Conservation (phyloP, 1,140 invertebrate genomes). For the Hyles vespertilio region DNA sequence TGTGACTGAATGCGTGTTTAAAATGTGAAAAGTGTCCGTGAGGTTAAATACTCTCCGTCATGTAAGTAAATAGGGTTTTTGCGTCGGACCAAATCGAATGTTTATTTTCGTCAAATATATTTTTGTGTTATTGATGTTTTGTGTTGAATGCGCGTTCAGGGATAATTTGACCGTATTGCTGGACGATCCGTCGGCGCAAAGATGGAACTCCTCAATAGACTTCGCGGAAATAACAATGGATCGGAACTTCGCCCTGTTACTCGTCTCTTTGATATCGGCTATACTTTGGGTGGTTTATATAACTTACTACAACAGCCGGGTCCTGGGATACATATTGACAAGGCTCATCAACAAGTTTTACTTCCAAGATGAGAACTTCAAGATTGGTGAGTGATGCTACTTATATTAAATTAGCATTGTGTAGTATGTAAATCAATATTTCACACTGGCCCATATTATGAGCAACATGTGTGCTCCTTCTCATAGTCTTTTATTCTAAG, state of each 20-base stretch:
- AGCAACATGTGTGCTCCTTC: too few species aligned
- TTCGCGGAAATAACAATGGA: conserved; percentile 87
- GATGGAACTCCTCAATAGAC: conserved; percentile 77
- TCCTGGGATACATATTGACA: conserved; percentile 93
- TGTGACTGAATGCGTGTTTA: conserved; percentile 26
- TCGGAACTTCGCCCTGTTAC: conserved; percentile 84
- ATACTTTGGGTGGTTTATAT: conserved; percentile 95
- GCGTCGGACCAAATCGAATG: conserved; percentile 18
- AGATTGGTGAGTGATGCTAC: conserved; percentile 85
- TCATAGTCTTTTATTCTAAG: too few species aligned
- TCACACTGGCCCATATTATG: too few species aligned
- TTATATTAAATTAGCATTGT: conserved; percentile 4
- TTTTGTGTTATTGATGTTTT: conserved; percentile 38
- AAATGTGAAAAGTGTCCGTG: conserved; percentile 49
- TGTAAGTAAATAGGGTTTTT: conserved; percentile 36
- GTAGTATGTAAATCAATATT: background rate
- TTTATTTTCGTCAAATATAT: conserved; percentile 20
- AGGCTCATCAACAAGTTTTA: conserved; percentile 92
- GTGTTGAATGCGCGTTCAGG: conserved; percentile 36
- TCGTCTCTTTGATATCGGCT: conserved; percentile 87
- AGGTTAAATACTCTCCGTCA: conserved; percentile 29
- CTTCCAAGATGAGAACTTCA: conserved; percentile 89
- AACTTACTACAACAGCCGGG: conserved; percentile 95
- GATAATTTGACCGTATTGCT: conserved; percentile 58
- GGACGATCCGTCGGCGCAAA: conserved; percentile 68